Evolutionary conservation across 2,888 invertebrate genomes (phyloP).

Genomic region (Chironomus tentans): DNA sequence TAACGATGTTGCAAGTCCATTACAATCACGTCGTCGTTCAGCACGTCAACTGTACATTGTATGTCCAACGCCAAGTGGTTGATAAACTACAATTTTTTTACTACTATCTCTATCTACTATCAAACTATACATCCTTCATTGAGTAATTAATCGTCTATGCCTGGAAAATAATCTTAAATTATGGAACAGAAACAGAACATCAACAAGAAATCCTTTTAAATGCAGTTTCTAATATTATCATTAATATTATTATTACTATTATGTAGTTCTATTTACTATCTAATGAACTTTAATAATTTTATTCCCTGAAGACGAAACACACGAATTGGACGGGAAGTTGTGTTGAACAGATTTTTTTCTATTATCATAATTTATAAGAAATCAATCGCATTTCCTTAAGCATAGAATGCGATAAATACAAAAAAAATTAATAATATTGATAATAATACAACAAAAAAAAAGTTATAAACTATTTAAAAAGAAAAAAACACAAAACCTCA

Average conservation of each 20-base stretch:
- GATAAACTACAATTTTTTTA: not conserved
- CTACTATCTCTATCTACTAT: not conserved
- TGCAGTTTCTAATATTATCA: no score
- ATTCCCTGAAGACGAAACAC: not conserved
- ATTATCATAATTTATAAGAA: no score
- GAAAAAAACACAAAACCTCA: not conserved
- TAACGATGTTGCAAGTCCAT: not conserved
- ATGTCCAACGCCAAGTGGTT: conserved; percentile 22
- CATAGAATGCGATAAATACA: not conserved
- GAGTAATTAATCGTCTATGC: no score
- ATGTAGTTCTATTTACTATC: not conserved
- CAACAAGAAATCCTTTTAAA: no score
- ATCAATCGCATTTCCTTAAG: no score
- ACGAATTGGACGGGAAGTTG: not conserved
- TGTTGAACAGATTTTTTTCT: no score
- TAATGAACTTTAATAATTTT: not conserved
- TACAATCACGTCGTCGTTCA: conserved; percentile 17
- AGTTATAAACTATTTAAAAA: not conserved
- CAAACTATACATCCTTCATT: not conserved
- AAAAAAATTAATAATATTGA: not conserved
- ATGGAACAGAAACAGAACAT: not conserved
- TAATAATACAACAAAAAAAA: not conserved
- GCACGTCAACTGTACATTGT: conserved; percentile 1
- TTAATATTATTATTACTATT: not conserved
- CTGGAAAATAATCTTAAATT: not conserved